phyloP scores from a whole-genome alignment of 2,888 invertebrate species.

The Epirrita christyi region DNA sequence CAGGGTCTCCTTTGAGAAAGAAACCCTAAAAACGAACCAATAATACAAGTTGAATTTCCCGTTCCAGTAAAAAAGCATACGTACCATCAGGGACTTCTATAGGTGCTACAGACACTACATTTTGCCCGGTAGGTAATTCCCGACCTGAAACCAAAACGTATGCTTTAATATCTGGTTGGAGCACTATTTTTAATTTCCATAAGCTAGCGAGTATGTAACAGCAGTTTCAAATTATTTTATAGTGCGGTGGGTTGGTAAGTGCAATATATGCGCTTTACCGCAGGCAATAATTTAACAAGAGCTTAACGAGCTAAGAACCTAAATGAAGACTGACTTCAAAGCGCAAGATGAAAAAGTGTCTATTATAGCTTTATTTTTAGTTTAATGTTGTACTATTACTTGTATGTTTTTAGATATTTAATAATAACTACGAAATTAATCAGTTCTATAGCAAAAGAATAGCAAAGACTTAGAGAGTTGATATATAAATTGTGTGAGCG shows the following conservation, averaged over 20 bases:
- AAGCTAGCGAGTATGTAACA: slow-evolving; percentile 30
- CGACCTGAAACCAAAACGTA: slow-evolving; percentile 73
- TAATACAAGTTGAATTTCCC: slow-evolving; percentile 3
- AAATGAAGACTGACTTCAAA: slow-evolving; percentile 23
- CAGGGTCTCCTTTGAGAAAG: too few relatives aligned
- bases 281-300: slow-evolving; percentile 32
- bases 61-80: slow-evolving; percentile 42
- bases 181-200: slow-evolving; percentile 34
- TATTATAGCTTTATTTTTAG: slow-evolving; percentile 12
- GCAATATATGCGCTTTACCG: slow-evolving; percentile 24
- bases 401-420: too few relatives aligned
- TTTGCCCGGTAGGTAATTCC: slow-evolving; percentile 77
- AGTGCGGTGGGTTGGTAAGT: slow-evolving; percentile 18
- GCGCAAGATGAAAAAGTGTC: slow-evolving; percentile 12
- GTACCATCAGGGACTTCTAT: slow-evolving; percentile 81
- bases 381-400: not conserved
- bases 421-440: too few relatives aligned
- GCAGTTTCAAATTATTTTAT: slow-evolving; percentile 36
- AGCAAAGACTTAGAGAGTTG: not conserved
- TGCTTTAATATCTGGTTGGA: slow-evolving; percentile 43
- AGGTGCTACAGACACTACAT: slow-evolving; percentile 80
- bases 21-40: slow-evolving; percentile 6
- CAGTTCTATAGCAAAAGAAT: not conserved
- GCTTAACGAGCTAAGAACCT: slow-evolving; percentile 29
- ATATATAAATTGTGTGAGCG: not conserved